Percentiles rank a stretch among this genome's conserved stretches.
These are phyloP conservation scores for Carposina sasakii DNA, from an alignment of 1,140 invertebrate genomes.

Conservation along the genomic window DNA sequence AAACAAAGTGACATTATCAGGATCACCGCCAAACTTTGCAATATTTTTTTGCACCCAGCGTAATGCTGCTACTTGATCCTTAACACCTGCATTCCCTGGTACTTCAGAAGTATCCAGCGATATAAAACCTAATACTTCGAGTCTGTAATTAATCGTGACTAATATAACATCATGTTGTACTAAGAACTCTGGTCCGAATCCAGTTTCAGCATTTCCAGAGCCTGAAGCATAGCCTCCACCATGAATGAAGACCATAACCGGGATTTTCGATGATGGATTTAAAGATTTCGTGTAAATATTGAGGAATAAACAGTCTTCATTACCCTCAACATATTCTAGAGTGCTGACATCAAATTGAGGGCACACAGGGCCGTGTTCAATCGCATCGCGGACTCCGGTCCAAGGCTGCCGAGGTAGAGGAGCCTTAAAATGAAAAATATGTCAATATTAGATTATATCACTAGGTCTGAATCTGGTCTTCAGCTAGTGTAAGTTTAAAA, in stretches of 20 bases:
- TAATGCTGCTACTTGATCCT: conserved; percentile 75
- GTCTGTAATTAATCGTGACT: conserved; percentile 80
- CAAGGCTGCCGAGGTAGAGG: conserved; percentile 63
- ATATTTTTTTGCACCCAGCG: conserved; percentile 65
- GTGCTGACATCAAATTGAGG: conserved; percentile 50
- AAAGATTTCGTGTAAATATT: conserved; percentile 75
- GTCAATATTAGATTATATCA: too few species aligned
- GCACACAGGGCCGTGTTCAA: conserved; percentile 58
- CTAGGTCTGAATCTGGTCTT: too few species aligned
- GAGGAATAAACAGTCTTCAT: conserved; percentile 76
- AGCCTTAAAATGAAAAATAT: conserved; percentile 50
- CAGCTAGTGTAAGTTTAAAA: too few species aligned
- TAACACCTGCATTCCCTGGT: conserved; percentile 78
- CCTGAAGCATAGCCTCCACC: conserved; percentile 75
- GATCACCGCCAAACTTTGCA: conserved; percentile 80
- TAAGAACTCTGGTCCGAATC: conserved; percentile 75
- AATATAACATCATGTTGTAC: conserved; percentile 78
- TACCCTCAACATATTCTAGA: conserved; percentile 42
- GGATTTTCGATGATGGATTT: conserved; percentile 39
- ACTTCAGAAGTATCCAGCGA: conserved; percentile 73
- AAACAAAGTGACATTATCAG: conserved; percentile 80
- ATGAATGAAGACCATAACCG: conserved; percentile 80
- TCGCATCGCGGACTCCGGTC: conserved; percentile 67
- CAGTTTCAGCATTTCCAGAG: conserved; percentile 65
- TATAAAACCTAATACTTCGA: conserved; percentile 78